Evolutionary conservation across 1,140 invertebrate genomes (phyloP), one percentile per base, ranked within the genome.

Genomic region (Caenorhabditis brenneri): DNA sequence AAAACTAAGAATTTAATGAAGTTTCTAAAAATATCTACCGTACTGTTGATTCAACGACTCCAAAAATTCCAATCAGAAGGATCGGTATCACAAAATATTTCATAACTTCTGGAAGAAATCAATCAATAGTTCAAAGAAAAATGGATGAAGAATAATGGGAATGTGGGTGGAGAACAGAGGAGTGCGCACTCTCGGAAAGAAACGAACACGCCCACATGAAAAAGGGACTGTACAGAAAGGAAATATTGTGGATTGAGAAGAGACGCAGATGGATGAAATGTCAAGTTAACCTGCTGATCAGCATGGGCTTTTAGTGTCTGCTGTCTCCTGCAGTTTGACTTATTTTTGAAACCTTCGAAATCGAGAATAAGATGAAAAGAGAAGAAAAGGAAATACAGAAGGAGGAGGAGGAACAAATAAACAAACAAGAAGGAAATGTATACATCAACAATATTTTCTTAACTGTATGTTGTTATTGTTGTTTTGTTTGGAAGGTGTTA

Each of bases 271-370:
- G 65, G 65, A 74, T 74, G 65, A 74, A 74, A 74, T 74, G 65
- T 74, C 65, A 74, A 74, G 36, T 74, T 74, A 74, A 74, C 65
- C 65, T 74, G 65, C 65, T 42, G 65, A 65, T 65, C 29, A 65
- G 33, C 58, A 74, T 22, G 36, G 65, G 65, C 65, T 74, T 74
- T 74, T 74, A 39, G 65, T 74, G 65, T 74, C 65, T 74, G 65
- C 33, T 22, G 33, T 42, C 65, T 74, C 58, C 22, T 58, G 49
- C n/a, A 12, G n/a, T n/a, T n/a, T n/a, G n/a, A n/a, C 49, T 53
- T 53, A 58, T 58, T 58, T 58, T 58, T 27, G 6, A 22, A 27
- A n/a, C n/a, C n/a, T 51, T 51, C 22, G 22, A 51, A 51, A 3
- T n/a, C 7, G 49, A 51, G 22, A 51, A n/a, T 51, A n/a, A 51